Base-by-base conservation (phyloP, 2,113 vertebrate genomes). In the Epinephelus lanceolatus region DNA sequence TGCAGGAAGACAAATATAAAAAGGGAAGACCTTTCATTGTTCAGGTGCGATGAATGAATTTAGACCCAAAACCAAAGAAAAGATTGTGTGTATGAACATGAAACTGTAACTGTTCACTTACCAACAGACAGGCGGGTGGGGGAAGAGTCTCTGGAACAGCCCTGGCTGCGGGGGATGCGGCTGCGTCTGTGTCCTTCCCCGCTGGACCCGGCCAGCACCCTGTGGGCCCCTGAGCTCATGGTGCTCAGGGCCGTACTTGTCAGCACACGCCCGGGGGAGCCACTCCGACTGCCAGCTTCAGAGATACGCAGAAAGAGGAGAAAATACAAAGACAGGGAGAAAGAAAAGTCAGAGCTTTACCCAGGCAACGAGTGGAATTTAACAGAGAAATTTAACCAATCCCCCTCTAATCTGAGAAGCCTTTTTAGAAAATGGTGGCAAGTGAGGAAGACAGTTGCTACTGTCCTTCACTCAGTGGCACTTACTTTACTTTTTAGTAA, bases 121-220 rank as follows among this genome's bases (percentile, higher is more conserved):
- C 98, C 98, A 79, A 99, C 97, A 81, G 97, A 98, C 55, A 99
- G 81, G 25, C 98, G 95, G 4, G 98, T 99, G 25, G 98, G 98
- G 83, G 98, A 99, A 0, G 97, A 97, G 93, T 99, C 98, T 86
- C 98, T 95, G 90, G 98, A 99, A 90, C 98, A 99, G 62, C 98
- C 98, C 92, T 99, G 98, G 92, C 98, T 99, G 79, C 98, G 96
- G 1, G 98, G 98, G 83, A 99, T 99, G 89, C 98, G 97, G 94
- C 98, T 99, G 76, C 97, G 95, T 30, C 98, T 96, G 70, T 97
- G 97, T 18, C 95, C 95, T 11, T 93, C 88, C 19, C 81, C 82
- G 0, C 68, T 10, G 21, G 96, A 59, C 62, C 96, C 95, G 1
- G 96, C 96, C 53, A 98, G 92, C 27, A 97, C 96, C 66, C 98